Evolutionary conservation across 1,140 invertebrate species (phyloP), one percentile per base, ranked within the genome.

Genomic region (Drosophila azteca): DNA sequence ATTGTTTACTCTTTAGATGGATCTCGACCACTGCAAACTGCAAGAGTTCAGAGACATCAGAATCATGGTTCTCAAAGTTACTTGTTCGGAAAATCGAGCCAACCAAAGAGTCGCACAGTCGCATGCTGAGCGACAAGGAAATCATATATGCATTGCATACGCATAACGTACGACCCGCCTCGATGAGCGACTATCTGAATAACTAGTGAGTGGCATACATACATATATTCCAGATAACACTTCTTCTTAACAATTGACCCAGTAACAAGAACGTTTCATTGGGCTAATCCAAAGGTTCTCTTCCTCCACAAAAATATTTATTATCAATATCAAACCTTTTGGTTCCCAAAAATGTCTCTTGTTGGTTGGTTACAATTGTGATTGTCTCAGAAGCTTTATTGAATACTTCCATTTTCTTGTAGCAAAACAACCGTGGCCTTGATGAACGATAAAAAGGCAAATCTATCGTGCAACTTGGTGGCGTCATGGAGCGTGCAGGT

Each of bases 71-170:
- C 46, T 97, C 95, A 67, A 98, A 98, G 92, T 92, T 98, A 39
- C 92, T 98, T 59, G 97, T 98, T 26, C 93, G 97, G 70, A 97
- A 95, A 92, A 97, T 98, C 90, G 97, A 98, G 91, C 97, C 97
- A 5, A 97, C 96, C 0, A 98, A 98, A 91, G 97, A 99, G 91
- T 97, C 98, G 5, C 98, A 99, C 92, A 99, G 98, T 79, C 95
- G 96, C 61, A 97, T 98, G 94, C 93, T 99, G 31, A 97, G 97
- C 75, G 96, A 98, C 92, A 98, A 98, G 93, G 97, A 98, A 93
- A 94, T 97, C 29, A 96, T 99, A 79, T 99, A 98, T 93, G 97
- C 98, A 69, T 93, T 99, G 31, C 97, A 98, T 91, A 98, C 97
- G 59, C 97, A 99, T 92, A 97, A 98, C 91, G 96, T 99, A 43